Evolutionary conservation across 1,140 invertebrate genomes (phyloP), one percentile per base, ranked within the genome.

Genomic region (Drosophila kohkoa): DNA sequence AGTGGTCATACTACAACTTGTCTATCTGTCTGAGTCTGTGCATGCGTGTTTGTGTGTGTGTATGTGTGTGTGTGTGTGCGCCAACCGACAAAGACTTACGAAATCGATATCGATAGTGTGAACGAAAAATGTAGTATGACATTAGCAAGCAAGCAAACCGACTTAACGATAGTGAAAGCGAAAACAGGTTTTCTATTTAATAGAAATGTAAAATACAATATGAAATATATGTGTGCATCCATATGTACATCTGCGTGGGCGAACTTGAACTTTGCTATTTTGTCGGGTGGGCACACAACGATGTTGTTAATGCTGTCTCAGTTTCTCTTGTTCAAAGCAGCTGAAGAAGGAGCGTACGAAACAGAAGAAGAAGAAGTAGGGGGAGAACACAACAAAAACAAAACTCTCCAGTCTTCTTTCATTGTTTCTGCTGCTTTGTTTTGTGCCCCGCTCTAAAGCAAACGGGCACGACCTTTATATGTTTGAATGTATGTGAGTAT

Each of bases 231-330:
- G 30, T 67, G 25, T 58, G 25, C 32, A 58, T 49, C 32, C 15
- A 59, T 51, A 15, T 11, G 11, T 28, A 58, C 16, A 46, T 72
- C 16, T 48, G 59, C 48, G 80, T 79, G 70, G 79, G 79, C 60
- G 75, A 82, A 82, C 79, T 78, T 78, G 80, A 82, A 79, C 57
- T 52, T 64, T 67, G 48, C 38, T 49, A 75, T 68, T 35, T 77
- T 64, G 58, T 71, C 64, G 43, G 64, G 41, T 64, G 71, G 46
- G 49, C 35, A 25, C 48, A 41, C 6, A 57, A 20, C 13, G 15
- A 52, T 38, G 48, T 48, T 54, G 55, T 55, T 62, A 70, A 58
- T 62, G 72, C 66, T 63, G 51, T 59, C 66, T 69, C 72, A 69
- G 72, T 69, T 75, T 20, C 41, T 74, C 71, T 51, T 54, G 35